Conservation (phyloP, 2,113 vertebrate genomes). For the Syngnathus scovelli region DNA sequence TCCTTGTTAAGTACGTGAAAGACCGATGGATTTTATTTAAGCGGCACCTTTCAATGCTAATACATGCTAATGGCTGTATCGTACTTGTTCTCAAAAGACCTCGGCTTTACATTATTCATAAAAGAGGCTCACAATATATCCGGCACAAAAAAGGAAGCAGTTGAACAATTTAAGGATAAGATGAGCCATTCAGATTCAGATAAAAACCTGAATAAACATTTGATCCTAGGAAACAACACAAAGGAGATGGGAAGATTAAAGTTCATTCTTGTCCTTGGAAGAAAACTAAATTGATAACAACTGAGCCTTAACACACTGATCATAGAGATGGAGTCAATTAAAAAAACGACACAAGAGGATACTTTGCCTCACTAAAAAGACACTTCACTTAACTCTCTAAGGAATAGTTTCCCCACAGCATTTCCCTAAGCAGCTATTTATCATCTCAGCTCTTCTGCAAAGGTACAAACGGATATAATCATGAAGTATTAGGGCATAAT, state of each 20-base stretch:
- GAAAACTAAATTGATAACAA: neutral
- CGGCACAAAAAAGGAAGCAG: neutral
- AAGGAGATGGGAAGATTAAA: neutral
- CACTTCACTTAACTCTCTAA: neutral
- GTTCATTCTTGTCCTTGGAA: neutral
- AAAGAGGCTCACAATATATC: neutral
- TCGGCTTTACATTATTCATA: neutral
- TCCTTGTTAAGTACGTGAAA: conserved; percentile 6
- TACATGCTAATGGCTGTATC: conserved; percentile 1
- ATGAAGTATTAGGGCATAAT: neutral
- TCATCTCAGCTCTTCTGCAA: neutral
- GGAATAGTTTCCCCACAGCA: neutral
- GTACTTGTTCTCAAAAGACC: neutral
- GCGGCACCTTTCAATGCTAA: neutral
- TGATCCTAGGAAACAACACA: neutral
- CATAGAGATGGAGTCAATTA: neutral
- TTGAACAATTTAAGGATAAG: neutral
- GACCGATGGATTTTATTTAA: conserved; percentile 5
- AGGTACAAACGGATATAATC: neutral
- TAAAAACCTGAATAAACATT: neutral
- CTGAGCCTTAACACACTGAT: neutral
- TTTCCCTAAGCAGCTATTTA: neutral
- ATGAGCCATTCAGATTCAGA: neutral
- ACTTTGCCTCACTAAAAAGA: neutral
- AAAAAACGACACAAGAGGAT: neutral